These are phyloP conservation scores for Micropoecilia bifurca DNA, from an alignment of 2,797 vertebrate genomes.

Conservation along the genomic window DNA sequence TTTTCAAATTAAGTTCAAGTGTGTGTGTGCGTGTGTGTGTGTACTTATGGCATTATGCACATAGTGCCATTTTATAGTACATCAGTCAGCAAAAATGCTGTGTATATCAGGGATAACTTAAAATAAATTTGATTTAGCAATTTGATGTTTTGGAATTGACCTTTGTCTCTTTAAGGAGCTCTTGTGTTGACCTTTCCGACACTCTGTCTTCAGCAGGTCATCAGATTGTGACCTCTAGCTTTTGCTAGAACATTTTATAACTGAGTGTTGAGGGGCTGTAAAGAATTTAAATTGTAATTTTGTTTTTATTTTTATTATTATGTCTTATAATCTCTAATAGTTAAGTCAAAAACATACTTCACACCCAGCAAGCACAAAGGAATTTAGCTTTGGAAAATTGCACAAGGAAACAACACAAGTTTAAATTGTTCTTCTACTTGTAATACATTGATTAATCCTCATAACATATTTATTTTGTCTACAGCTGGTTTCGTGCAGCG, in stretches of 20 bases:
- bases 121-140: too few relatives aligned
- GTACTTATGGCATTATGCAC: not conserved
- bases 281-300: not conserved
- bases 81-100: too few relatives aligned
- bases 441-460: conserved; percentile 46
- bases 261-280: not conserved
- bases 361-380: not conserved
- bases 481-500: conserved; percentile 28
- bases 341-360: not conserved
- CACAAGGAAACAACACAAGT: not conserved
- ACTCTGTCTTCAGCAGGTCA: too few relatives aligned
- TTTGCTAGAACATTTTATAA: too few relatives aligned
- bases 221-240: too few relatives aligned
- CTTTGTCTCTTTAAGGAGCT: too few relatives aligned
- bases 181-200: too few relatives aligned
- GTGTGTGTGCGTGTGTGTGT: too few relatives aligned
- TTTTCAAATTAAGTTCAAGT: not conserved
- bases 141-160: too few relatives aligned
- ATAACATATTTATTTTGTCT: conserved; percentile 51
- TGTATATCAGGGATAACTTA: too few relatives aligned
- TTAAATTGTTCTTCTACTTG: conserved; percentile 33
- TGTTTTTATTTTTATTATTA: not conserved
- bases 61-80: too few relatives aligned
- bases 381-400: too few relatives aligned
- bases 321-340: not conserved